phyloP scores from a whole-genome alignment of 2,113 vertebrate genomes.

The Callithrix jacchus region DNA sequence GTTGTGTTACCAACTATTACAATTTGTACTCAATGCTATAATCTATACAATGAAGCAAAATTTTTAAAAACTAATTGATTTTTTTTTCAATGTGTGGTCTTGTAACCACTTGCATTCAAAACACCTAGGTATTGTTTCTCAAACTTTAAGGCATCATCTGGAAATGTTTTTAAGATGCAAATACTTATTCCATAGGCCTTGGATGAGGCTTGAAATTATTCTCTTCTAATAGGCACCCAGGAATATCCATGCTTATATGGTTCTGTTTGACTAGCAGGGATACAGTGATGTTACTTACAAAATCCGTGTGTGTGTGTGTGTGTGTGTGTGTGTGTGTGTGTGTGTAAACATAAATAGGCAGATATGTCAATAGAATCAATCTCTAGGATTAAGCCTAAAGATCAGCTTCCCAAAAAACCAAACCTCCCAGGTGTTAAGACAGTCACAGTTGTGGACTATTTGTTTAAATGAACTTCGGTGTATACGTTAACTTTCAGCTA shows the following conservation, averaged over 20 bases:
- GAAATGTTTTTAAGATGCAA: not conserved
- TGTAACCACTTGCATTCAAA: not conserved
- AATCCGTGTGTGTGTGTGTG: too few relatives aligned
- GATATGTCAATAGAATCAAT: not conserved
- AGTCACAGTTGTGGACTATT: not conserved
- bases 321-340: not conserved
- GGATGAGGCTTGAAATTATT: not conserved
- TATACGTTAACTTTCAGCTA: not conserved
- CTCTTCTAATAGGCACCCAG: not conserved
- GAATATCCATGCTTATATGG: not conserved
- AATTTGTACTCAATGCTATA: not conserved
- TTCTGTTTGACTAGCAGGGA: not conserved
- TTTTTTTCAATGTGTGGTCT: not conserved
- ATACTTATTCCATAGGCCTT: not conserved
- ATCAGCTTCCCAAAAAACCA: not conserved
- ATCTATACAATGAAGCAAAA: not conserved
- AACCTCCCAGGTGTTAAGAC: not conserved
- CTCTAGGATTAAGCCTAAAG: not conserved
- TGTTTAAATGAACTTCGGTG: not conserved
- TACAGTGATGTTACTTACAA: too few relatives aligned
- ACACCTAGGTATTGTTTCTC: not conserved
- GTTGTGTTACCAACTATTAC: not conserved
- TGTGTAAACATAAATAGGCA: not conserved
- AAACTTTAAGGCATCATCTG: not conserved
- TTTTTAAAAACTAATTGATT: not conserved